Conservation (phyloP, 2,113 vertebrate species). For the Ailurus styani region DNA sequence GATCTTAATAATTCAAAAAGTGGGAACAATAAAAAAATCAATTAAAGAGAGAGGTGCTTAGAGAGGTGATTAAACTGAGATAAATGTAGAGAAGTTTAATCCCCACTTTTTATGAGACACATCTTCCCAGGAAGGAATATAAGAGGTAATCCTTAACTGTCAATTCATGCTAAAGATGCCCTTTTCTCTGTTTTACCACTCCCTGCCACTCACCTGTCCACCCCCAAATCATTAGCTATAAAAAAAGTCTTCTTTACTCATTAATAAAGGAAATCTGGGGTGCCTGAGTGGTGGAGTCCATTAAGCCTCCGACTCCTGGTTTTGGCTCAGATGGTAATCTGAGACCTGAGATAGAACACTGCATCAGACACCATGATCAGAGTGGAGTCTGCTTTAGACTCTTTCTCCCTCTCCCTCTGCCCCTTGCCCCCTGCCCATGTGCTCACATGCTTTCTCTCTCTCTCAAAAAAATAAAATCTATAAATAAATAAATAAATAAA, state of each 20-base stretch:
- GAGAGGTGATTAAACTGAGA: neutral
- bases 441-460: neutral
- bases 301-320: neutral
- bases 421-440: neutral
- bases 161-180: neutral
- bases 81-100: neutral
- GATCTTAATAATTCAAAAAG: constrained; percentile 44
- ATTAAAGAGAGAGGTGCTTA: neutral
- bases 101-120: neutral
- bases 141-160: neutral
- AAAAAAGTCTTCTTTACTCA: neutral
- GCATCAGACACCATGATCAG: neutral
- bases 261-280: neutral
- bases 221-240: neutral
- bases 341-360: neutral
- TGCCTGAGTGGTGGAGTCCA: neutral
- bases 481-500: neutral
- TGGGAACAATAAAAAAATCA: neutral
- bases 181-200: neutral
- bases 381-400: neutral
- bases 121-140: neutral
- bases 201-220: neutral
- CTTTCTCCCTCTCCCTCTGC: neutral
- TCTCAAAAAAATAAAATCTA: neutral
- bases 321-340: neutral